A percentile compares a stretch with the other conserved stretches of the same genome.
phyloP scores from a whole-genome alignment of 1,140 invertebrate genomes.

The Drosophila mauritiana region DNA sequence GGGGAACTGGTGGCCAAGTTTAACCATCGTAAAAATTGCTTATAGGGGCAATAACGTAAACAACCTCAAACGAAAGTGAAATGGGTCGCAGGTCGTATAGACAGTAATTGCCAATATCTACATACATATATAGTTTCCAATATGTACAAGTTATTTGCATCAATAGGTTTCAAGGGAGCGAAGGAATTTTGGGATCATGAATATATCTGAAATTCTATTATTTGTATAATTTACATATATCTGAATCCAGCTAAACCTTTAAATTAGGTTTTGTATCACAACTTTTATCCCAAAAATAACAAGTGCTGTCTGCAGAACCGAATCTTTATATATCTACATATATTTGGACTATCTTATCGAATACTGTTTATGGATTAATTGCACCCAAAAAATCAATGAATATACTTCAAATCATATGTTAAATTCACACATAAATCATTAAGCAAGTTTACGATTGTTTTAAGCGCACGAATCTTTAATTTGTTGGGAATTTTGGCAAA shows the following conservation, averaged over 20 bases:
- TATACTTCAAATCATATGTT: slow-evolving; percentile 2
- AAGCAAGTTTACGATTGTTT: neutral
- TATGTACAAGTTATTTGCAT: too few species aligned
- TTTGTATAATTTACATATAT: too few species aligned
- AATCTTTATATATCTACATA: neutral
- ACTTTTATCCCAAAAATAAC: neutral
- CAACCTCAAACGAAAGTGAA: slow-evolving; percentile 23
- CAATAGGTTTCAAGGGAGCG: neutral
- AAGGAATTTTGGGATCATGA: neutral
- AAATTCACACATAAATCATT: slow-evolving; percentile 3
- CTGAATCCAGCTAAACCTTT: too few species aligned
- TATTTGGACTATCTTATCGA: neutral
- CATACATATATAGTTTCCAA: too few species aligned
- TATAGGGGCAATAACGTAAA: slow-evolving; percentile 32
- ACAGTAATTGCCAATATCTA: slow-evolving; percentile 5
- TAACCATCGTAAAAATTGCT: slow-evolving; percentile 22
- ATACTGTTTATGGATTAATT: neutral
- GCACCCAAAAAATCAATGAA: slow-evolving; percentile 1
- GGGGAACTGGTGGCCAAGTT: neutral
- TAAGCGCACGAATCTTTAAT: neutral
- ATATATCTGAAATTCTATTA: too few species aligned
- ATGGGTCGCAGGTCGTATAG: neutral
- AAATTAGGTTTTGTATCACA: neutral
- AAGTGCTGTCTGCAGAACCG: neutral
- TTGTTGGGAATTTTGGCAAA: neutral